These are phyloP conservation scores for Monoplex corrugatus DNA, from an alignment of 2,888 invertebrate species.

Conservation along the genomic window DNA sequence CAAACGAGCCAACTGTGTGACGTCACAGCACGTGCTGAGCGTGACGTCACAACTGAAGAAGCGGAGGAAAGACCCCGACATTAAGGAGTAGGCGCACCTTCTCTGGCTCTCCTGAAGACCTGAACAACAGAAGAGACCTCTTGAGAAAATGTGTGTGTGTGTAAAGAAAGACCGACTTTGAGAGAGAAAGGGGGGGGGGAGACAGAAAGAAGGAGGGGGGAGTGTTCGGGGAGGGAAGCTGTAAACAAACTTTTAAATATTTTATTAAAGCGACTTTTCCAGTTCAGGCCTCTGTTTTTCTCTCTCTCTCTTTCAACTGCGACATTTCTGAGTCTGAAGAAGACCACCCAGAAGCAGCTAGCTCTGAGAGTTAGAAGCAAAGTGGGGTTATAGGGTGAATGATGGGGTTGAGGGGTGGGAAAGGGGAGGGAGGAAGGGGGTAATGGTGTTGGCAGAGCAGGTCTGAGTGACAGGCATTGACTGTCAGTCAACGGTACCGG, in stretches of 20 bases:
- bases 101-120: not conserved
- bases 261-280: conserved; percentile 37
- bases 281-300: not conserved
- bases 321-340: not conserved
- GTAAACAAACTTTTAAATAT: conserved; percentile 52
- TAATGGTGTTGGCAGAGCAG: conserved; percentile 12
- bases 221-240: not conserved
- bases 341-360: conserved; percentile 46
- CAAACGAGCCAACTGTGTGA: conserved; percentile 24
- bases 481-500: not conserved
- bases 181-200: not conserved
- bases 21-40: conserved; percentile 31
- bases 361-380: not conserved
- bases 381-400: not conserved
- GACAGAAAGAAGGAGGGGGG: not conserved
- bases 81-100: conserved; percentile 29
- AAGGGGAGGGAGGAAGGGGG: not conserved
- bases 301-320: not conserved
- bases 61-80: not conserved
- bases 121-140: not conserved
- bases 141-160: no score
- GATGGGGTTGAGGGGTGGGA: not conserved
- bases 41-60: conserved; percentile 30
- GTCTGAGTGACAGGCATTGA: conserved; percentile 31
- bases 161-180: no score